Conservation (phyloP, 2,113 vertebrate species). For the Ctenodactylus gundi region DNA sequence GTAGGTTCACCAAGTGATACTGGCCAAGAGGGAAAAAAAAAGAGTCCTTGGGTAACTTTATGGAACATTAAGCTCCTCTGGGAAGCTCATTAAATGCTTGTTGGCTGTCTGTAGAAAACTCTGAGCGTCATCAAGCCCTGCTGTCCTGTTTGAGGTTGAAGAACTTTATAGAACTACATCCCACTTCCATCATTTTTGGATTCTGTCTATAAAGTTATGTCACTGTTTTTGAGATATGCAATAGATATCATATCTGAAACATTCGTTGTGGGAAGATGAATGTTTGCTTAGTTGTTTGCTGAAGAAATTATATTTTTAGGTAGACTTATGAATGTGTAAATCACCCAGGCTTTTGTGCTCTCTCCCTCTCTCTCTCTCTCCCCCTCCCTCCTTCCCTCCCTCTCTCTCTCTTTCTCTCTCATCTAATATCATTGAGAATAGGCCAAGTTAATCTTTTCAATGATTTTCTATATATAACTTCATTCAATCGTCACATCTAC, state of each 20-base stretch:
- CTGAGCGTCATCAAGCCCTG: not conserved
- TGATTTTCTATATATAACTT: not conserved
- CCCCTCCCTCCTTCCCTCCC: too few relatives aligned
- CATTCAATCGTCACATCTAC: not conserved
- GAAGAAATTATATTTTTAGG: not conserved
- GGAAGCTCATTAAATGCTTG: slow-evolving; percentile 44
- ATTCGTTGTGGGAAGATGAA: not conserved
- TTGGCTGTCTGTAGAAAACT: slow-evolving; percentile 14
- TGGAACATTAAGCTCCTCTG: slow-evolving; percentile 47
- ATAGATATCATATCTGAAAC: not conserved
- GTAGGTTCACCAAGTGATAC: slow-evolving; percentile 27
- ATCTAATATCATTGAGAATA: not conserved
- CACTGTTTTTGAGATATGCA: not conserved
- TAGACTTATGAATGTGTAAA: not conserved
- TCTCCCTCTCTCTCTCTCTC: too few relatives aligned
- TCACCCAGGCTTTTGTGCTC: not conserved
- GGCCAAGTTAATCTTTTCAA: not conserved
- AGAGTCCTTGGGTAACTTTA: not conserved
- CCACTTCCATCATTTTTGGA: not conserved
- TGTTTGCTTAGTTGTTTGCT: not conserved
- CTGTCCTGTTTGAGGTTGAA: not conserved
- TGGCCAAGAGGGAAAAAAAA: not conserved
- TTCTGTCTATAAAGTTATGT: not conserved
- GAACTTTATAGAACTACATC: not conserved
- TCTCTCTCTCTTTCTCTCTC: too few relatives aligned